Base-by-base conservation (phyloP, 2,888 invertebrate genomes). In the Hipparchia semele region DNA sequence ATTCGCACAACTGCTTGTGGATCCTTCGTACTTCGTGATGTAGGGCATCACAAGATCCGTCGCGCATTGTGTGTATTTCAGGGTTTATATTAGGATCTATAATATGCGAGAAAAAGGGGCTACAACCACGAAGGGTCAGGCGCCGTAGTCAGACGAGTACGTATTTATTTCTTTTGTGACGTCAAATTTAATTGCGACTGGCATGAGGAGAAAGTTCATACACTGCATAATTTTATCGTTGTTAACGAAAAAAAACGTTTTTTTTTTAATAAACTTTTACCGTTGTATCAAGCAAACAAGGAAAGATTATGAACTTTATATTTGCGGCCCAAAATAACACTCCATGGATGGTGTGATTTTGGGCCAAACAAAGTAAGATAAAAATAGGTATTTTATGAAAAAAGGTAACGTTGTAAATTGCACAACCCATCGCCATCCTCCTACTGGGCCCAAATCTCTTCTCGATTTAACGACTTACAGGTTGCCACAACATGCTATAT, bases 41-140 rank as follows among this genome's bases (percentile, higher is more conserved):
- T 39, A 4, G 0, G 2, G 3, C 39, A 39, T 39, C 39, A 39
- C 39, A 6, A 13, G 10, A 5, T 10, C 13, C 56, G 13, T n/a
- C 13, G 56, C n/a, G 13, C 13, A n/a, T 56, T 6, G 56, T 13
- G 13, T 56, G 56, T 56, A n/a, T 13, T 56, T n/a, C 56, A 56
- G 56, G 56, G 6, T 56, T 13, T 56, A 56, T 56, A n/a, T 6
- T 10, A 45, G 8, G 8, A 13, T 13, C 13, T 39, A 39, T 39
- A 39, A 33, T n/a, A 49, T 12, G 53, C 33, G 33, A 59, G 62
- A 70, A 56, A 51, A 67, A 64, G 72, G 64, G 56, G n/a, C 12
- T 33, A 53, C 56, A 67, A 56, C 68, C 70, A 66, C 59, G 71
- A 68, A 72, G 61, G 72, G 72, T 66, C 74, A 67, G 69, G 74